Percentiles rank a stretch among this genome's conserved stretches.
phyloP scores from a whole-genome alignment of 1,140 invertebrate genomes.

The Drosophila bipectinata region DNA sequence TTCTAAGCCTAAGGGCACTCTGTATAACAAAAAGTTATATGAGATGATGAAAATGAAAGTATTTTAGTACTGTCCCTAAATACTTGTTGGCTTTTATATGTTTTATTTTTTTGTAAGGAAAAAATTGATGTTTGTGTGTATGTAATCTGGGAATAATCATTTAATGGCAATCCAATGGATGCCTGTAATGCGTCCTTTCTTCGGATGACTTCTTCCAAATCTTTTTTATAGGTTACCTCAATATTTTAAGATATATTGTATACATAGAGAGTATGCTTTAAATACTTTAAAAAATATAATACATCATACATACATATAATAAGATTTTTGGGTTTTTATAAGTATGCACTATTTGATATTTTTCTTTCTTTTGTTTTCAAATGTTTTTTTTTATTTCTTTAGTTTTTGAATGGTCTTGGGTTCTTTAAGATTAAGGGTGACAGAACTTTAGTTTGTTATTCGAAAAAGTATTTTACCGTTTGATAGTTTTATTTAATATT shows the following conservation, averaged over 20 bases:
- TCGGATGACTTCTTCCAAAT: constrained; percentile 49
- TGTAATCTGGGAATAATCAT: constrained; percentile 40
- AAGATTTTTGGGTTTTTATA: constrained; percentile 66
- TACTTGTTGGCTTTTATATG: constrained; percentile 49
- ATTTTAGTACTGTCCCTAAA: constrained; percentile 39
- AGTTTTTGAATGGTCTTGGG: constrained; percentile 10
- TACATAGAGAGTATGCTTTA: constrained; percentile 74
- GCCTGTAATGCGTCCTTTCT: constrained; percentile 44
- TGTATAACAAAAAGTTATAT: constrained; percentile 63
- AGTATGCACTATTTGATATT: constrained; percentile 63
- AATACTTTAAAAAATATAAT: constrained; percentile 82
- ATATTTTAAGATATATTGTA: constrained; percentile 72
- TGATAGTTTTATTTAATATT: not conserved
- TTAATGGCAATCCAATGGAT: constrained; percentile 47
- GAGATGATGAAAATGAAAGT: constrained; percentile 57
- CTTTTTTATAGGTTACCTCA: constrained; percentile 54
- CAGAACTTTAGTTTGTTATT: not conserved
- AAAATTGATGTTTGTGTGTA: constrained; percentile 28
- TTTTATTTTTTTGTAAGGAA: constrained; percentile 35
- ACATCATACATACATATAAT: constrained; percentile 77
- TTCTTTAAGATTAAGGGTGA: constrained; percentile 2
- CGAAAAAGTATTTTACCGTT: not conserved
- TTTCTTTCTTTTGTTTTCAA: constrained; percentile 15
- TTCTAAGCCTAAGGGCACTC: constrained; percentile 76
- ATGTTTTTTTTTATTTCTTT: constrained; percentile 31